Conservation (phyloP, 2,113 vertebrate genomes). For the Cinclus cinclus region DNA sequence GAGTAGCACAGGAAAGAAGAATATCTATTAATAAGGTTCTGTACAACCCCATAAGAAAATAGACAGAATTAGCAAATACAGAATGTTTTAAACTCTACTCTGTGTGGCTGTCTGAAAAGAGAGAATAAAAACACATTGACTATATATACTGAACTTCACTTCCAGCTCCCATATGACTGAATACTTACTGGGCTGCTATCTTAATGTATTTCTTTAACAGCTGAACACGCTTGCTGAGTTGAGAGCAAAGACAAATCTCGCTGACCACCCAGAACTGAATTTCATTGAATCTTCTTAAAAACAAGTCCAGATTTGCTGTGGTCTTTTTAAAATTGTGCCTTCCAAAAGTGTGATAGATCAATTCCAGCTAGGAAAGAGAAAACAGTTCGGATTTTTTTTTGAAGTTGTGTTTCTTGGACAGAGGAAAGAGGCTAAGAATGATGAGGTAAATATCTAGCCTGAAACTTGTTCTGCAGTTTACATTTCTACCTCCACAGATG, state of each 20-base stretch:
- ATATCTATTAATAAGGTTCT: background rate
- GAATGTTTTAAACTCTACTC: background rate
- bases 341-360: slow-evolving; percentile 96
- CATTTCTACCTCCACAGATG: background rate
- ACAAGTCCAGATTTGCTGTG: slow-evolving; percentile 96
- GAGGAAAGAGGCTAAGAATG: background rate
- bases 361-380: slow-evolving; percentile 84
- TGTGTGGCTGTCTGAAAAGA: background rate
- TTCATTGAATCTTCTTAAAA: slow-evolving; percentile 96
- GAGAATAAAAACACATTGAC: background rate
- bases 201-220: slow-evolving; percentile 99
- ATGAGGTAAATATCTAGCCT: background rate
- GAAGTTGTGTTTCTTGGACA: background rate
- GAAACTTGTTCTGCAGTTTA: background rate
- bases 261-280: slow-evolving; percentile 98
- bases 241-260: slow-evolving; percentile 92
- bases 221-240: slow-evolving; percentile 96
- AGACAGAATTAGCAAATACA: background rate
- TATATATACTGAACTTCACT: background rate
- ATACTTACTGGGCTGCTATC: slow-evolving; percentile 95
- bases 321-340: slow-evolving; percentile 93
- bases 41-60: background rate
- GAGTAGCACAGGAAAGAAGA: background rate
- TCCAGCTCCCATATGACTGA: background rate
- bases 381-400: background rate